phyloP scores from a whole-genome alignment of 1,140 invertebrate species.

The Drosophila elegans region DNA sequence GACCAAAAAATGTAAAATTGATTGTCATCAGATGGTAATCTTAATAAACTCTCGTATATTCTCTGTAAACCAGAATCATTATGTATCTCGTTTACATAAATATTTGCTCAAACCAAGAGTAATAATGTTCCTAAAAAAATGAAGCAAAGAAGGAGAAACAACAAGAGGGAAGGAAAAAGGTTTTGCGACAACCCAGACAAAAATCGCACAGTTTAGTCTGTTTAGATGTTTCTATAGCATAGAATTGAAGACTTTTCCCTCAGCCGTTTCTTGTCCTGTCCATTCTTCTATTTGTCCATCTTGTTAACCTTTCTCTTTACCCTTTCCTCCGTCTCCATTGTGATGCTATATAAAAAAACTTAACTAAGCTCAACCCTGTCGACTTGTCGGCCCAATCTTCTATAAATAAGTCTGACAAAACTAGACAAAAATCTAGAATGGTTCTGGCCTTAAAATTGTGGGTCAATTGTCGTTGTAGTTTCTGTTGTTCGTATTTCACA shows the following conservation, averaged over 20 bases:
- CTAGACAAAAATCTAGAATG: constrained; percentile 24
- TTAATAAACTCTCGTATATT: too few relatives aligned
- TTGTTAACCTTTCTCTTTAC: constrained; percentile 21
- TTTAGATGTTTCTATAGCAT: constrained; percentile 7
- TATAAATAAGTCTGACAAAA: constrained; percentile 25
- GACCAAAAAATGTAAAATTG: too few relatives aligned
- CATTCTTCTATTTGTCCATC: constrained; percentile 33
- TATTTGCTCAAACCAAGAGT: background rate
- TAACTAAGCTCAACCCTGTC: constrained; percentile 20
- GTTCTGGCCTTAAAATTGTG: constrained; percentile 44
- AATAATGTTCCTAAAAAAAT: background rate
- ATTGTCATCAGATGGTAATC: too few relatives aligned
- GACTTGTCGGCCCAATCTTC: constrained; percentile 13
- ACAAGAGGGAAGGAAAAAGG: background rate
- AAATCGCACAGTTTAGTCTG: constrained; percentile 1
- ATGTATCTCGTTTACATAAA: background rate
- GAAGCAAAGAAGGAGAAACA: background rate
- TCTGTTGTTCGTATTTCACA: constrained; percentile 10
- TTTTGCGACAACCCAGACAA: constrained; percentile 6
- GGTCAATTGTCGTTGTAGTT: constrained; percentile 32
- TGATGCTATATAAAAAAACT: constrained; percentile 28
- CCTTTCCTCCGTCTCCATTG: background rate
- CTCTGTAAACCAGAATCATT: background rate
- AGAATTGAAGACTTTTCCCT: background rate
- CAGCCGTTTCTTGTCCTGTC: constrained; percentile 14